These are phyloP conservation scores for Pangasius mekongensis DNA, from an alignment of 2,797 vertebrate species.

Conservation along the genomic window DNA sequence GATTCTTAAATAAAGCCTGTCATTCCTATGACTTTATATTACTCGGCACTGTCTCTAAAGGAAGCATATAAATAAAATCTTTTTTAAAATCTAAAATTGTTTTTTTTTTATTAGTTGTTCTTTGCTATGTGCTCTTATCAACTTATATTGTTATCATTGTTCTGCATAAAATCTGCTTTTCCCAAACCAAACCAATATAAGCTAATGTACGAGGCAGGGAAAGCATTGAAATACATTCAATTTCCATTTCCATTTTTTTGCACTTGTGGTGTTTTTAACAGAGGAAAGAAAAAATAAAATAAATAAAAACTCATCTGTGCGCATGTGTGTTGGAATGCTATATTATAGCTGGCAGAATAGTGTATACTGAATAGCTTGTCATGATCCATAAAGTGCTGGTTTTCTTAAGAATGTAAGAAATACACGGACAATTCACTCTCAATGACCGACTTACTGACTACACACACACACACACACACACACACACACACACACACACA, in stretches of 20 bases:
- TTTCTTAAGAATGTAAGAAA: constrained; percentile 13
- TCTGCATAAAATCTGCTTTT: constrained; percentile 58
- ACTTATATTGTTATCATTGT: constrained; percentile 37
- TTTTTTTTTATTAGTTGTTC: not conserved
- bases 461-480: too few relatives aligned
- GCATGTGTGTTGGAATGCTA: not conserved
- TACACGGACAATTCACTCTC: not conserved
- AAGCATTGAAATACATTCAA: constrained; percentile 61
- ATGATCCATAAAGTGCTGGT: constrained; percentile 47
- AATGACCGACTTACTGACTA: not conserved
- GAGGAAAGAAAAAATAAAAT: constrained; percentile 24
- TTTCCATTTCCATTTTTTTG: constrained; percentile 69
- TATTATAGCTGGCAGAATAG: not conserved
- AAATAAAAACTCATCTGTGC: constrained; percentile 14
- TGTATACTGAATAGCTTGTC: not conserved
- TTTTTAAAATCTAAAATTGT: not conserved
- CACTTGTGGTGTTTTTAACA: constrained; percentile 73
- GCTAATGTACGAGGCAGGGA: constrained; percentile 28
- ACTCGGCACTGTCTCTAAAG: not conserved
- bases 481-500: too few relatives aligned
- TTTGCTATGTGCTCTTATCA: not conserved
- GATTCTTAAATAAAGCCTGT: not conserved
- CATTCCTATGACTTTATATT: not conserved
- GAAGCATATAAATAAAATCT: not conserved
- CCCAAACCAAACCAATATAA: constrained; percentile 25